A percentile compares a stretch with the other conserved stretches of the same genome.
phyloP scores from a whole-genome alignment of 2,113 vertebrate species.

The Microtus richardsoni region DNA sequence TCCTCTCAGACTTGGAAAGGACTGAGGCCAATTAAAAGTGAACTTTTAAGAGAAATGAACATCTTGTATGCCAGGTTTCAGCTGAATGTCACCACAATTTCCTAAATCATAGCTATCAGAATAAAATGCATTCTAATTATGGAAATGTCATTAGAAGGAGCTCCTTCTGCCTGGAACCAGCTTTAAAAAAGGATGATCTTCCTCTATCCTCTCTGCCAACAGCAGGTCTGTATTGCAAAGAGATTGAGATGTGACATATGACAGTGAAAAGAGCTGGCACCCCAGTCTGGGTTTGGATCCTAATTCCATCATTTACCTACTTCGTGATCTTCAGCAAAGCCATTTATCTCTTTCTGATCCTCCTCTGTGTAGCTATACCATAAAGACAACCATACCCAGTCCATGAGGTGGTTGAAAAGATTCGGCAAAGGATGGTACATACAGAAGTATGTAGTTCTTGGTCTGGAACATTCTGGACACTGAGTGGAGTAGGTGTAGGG shows the following conservation, averaged over 20 bases:
- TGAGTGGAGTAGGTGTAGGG: not conserved
- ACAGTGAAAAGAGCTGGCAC: not conserved
- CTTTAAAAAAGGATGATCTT: slow-evolving; percentile 66
- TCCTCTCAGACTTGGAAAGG: slow-evolving; percentile 68
- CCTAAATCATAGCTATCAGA: slow-evolving; percentile 80
- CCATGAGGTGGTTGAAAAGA: not conserved
- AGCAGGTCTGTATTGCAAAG: slow-evolving; percentile 39
- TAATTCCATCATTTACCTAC: not conserved
- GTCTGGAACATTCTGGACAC: not conserved
- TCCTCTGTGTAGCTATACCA: not conserved
- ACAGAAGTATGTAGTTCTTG: not conserved
- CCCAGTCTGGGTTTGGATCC: not conserved
- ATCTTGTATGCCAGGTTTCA: slow-evolving; percentile 82
- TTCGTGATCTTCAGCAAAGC: not conserved
- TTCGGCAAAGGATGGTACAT: not conserved
- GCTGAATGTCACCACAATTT: slow-evolving; percentile 79
- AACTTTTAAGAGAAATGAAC: slow-evolving; percentile 82
- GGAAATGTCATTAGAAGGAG: slow-evolving; percentile 78
- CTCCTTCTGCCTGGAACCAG: slow-evolving; percentile 71
- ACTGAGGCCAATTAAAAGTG: slow-evolving; percentile 79
- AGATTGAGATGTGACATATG: not conserved
- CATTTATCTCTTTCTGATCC: not conserved
- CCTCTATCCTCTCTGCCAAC: slow-evolving; percentile 31
- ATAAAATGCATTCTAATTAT: slow-evolving; percentile 79
- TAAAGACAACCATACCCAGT: not conserved